These are phyloP conservation scores for Campylomormyrus tamandua DNA, from an alignment of 2,113 vertebrate species.

Conservation along the genomic window DNA sequence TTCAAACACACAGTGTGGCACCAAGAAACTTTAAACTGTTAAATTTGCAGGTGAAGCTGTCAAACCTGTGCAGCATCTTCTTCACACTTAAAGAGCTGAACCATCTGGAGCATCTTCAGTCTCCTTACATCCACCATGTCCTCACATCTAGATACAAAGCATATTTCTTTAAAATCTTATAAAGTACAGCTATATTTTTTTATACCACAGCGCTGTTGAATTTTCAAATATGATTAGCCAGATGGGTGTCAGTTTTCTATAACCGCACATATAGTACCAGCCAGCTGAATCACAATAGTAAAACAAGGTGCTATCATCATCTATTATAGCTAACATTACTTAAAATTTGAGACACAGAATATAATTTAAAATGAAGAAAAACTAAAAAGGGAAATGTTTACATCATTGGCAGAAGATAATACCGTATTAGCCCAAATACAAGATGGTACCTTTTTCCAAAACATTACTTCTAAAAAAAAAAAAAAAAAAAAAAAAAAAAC, in stretches of 20 bases:
- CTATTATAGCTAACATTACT: background rate
- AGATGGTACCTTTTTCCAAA: background rate
- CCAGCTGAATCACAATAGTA: background rate
- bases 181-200: background rate
- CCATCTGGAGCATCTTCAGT: slow-evolving; percentile 99
- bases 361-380: background rate
- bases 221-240: background rate
- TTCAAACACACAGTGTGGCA: background rate
- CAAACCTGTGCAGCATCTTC: slow-evolving; percentile 86
- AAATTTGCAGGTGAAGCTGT: background rate
- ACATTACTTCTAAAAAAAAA: background rate
- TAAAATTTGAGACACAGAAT: background rate
- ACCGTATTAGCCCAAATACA: background rate
- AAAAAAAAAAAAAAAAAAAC: background rate
- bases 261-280: background rate
- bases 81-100: slow-evolving; percentile 97
- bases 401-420: background rate
- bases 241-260: background rate
- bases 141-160: slow-evolving; percentile 65
- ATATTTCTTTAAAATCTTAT: background rate
- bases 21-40: background rate
- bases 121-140: slow-evolving; percentile 87
- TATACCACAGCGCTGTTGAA: background rate
- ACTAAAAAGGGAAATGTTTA: background rate
- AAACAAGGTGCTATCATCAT: background rate